Evolutionary conservation across 2,888 invertebrate species (phyloP), one percentile per base, ranked within the genome.

Genomic region (Phania funesta): DNA sequence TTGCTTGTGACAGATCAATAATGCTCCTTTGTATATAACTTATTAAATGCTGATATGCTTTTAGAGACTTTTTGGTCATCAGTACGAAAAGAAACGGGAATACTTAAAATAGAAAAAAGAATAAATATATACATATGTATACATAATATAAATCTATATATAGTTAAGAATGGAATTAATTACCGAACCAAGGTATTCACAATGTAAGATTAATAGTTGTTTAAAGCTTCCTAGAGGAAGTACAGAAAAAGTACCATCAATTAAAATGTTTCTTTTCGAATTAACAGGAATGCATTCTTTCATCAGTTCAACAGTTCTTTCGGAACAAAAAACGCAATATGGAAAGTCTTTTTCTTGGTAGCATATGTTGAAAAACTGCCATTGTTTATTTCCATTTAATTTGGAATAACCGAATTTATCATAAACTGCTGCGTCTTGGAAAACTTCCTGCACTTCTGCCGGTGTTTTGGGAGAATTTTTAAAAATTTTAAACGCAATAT

Each of bases 21-120:
- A 70, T 64, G 64, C 70, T 70, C 70, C 70, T 70, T 70, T 70
- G 70, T 70, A 54, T 70, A 70, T 70, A 70, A 70, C 70, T 70
- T 38, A 70, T 58, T 70, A 56, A 70, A 70, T 70, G 70, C 70
- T 70, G 58, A 70, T 70, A 70, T 70, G 70, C 70, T 70, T 70
- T 70, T 70, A 70, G 70, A 70, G 70, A 70, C 48, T 64, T 64
- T 64, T 64, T 64, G 62, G 44, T 62, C 62, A 62, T 62, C 62
- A 62, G 41, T 62, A 62, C 54, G 68, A 68, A 68, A 68, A 68
- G 52, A 68, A 52, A 68, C 54, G 52, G 52, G 52, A 68, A 68
- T 54, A 54, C 54, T 29, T 54, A 54, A 54, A 54, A 54, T 54
- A 54, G 54, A 54, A 48, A 65, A 50, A 48, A 65, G 9, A 35